phyloP scores from a whole-genome alignment of 2,113 vertebrate species.

The Trinectes maculatus region DNA sequence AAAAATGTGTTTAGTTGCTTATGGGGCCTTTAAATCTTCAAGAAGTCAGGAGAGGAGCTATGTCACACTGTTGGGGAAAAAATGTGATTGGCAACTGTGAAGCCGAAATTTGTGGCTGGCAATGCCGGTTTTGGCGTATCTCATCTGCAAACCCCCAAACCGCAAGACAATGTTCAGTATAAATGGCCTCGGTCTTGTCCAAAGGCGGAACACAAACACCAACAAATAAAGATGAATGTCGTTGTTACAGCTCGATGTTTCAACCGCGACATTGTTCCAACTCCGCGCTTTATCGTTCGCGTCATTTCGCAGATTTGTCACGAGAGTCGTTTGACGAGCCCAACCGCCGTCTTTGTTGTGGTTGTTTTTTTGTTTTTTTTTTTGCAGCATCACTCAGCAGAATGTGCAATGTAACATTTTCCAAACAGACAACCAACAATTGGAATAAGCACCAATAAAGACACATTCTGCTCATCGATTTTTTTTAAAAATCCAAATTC shows the following conservation, averaged over 20 bases:
- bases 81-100: conserved; percentile 42
- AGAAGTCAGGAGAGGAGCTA: conserved; percentile 18
- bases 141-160: conserved; percentile 47
- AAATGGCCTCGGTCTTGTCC: neutral
- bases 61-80: conserved; percentile 39
- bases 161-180: conserved; percentile 26
- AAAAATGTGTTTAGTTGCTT: conserved; percentile 2
- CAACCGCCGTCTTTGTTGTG: neutral
- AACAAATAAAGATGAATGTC: conserved; percentile 18
- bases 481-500: conserved; percentile 12
- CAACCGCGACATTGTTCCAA: neutral
- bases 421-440: conserved; percentile 5
- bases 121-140: conserved; percentile 25
- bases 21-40: neutral
- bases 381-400: conserved; percentile 1
- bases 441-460: conserved; percentile 32
- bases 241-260: conserved; percentile 12
- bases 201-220: conserved; percentile 22
- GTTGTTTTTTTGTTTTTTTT: no score
- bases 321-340: conserved; percentile 15
- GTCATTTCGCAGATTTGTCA: conserved; percentile 41
- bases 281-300: neutral
- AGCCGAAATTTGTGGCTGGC: conserved; percentile 19
- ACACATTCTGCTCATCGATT: conserved; percentile 41
- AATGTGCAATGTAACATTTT: conserved; percentile 2